A percentile compares a stretch with the other conserved stretches of the same genome.
phyloP scores from a whole-genome alignment of 2,113 vertebrate genomes.

The Eptesicus fuscus region DNA sequence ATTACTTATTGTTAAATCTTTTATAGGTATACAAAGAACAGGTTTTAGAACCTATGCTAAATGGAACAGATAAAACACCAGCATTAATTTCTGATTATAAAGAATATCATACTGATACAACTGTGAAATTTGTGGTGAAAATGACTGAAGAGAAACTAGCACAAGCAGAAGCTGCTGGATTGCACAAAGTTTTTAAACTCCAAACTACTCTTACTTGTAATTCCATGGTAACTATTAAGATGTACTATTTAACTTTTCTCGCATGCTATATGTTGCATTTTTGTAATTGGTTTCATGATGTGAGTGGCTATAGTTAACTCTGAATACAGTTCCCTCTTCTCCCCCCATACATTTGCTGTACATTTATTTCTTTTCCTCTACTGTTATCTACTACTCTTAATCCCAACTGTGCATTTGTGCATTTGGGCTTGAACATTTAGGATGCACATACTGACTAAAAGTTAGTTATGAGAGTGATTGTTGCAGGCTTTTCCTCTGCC shows the following conservation, averaged over 20 bases:
- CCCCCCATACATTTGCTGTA: background rate
- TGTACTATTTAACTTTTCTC: constrained; percentile 32
- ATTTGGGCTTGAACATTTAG: background rate
- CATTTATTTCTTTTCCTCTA: background rate
- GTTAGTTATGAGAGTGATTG: background rate
- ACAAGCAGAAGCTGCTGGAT: constrained; percentile 95
- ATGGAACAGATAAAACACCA: constrained; percentile 96
- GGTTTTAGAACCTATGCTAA: constrained; percentile 97
- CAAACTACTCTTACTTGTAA: constrained; percentile 98
- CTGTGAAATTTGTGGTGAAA: constrained; percentile 97
- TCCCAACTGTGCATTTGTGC: background rate
- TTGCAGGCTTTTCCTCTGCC: background rate
- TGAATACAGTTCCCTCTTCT: background rate
- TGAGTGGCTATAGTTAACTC: background rate
- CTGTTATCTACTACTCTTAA: background rate
- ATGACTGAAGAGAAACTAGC: constrained; percentile 98
- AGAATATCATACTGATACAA: constrained; percentile 97
- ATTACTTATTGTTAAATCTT: constrained; percentile 34
- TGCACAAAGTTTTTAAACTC: constrained; percentile 99
- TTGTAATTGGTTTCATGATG: background rate
- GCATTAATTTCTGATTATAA: constrained; percentile 97
- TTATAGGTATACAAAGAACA: constrained; percentile 96
- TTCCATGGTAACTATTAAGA: constrained; percentile 91
- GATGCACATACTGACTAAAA: background rate
- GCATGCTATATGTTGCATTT: background rate